Conservation (phyloP, 2,113 vertebrate species). For the Oxygymnocypris stewartii region DNA sequence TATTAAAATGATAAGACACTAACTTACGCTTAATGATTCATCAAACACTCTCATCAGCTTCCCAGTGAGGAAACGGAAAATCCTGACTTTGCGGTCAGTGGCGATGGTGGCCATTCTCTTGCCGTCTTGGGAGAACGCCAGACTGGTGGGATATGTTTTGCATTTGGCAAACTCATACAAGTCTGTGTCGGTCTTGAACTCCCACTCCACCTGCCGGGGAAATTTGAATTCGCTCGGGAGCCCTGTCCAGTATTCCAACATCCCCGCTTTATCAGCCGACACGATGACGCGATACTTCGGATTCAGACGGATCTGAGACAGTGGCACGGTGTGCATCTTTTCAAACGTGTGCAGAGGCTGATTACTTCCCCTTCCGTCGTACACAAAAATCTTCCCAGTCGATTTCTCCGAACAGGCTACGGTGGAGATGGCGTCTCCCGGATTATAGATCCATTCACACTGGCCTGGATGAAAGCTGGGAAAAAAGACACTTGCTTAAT, state of each 20-base stretch:
- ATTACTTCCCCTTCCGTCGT: conserved; percentile 90
- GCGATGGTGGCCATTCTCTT: conserved; percentile 97
- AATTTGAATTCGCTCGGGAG: conserved; percentile 90
- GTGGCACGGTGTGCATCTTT: conserved; percentile 87
- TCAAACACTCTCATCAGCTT: conserved; percentile 97
- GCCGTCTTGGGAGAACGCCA: conserved; percentile 90
- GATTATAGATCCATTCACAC: conserved; percentile 96
- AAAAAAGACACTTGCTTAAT: neutral
- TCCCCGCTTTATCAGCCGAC: conserved; percentile 93
- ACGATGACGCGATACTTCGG: conserved; percentile 86
- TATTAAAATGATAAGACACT: neutral
- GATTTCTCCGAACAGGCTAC: conserved; percentile 96
- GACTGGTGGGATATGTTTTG: conserved; percentile 89
- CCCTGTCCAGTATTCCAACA: conserved; percentile 98
- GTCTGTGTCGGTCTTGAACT: conserved; percentile 97
- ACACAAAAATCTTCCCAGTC: conserved; percentile 94
- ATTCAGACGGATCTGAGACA: conserved; percentile 91
- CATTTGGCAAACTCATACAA: conserved; percentile 97
- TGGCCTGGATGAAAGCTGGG: conserved; percentile 90
- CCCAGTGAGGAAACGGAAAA: conserved; percentile 94
- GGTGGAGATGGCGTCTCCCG: conserved; percentile 92
- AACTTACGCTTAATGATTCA: conserved; percentile 91
- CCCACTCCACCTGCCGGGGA: conserved; percentile 89
- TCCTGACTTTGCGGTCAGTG: conserved; percentile 92
- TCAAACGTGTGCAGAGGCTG: conserved; percentile 87